phyloP scores from a whole-genome alignment of 2,797 vertebrate genomes.

The Graptemys geographica region DNA sequence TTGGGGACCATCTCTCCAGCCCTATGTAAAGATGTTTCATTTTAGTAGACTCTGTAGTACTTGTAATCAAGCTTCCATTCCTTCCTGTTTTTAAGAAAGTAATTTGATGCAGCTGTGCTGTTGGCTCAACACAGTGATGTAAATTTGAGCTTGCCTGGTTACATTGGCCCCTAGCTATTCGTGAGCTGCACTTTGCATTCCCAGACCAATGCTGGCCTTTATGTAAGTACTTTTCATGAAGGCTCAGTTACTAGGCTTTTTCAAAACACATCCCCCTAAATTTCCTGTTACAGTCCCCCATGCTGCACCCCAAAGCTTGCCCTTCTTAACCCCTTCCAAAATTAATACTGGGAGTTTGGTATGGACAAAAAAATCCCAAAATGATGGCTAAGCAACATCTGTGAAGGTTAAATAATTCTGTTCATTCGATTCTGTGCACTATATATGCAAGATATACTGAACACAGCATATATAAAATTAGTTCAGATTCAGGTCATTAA shows the following conservation, averaged over 20 bases:
- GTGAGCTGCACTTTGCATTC: conserved; percentile 22
- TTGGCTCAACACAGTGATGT: neutral
- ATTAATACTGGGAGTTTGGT: neutral
- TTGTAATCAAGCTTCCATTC: conserved; percentile 60
- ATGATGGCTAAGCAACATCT: neutral
- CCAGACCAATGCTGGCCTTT: neutral
- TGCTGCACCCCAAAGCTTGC: neutral
- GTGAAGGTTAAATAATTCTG: neutral
- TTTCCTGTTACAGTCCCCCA: neutral
- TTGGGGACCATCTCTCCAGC: conserved; percentile 1
- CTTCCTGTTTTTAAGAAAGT: conserved; percentile 54
- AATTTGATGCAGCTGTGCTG: conserved; percentile 70
- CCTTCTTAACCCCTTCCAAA: neutral
- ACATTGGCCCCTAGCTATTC: conserved; percentile 38
- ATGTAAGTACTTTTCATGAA: neutral
- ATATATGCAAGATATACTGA: neutral
- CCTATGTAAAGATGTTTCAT: conserved; percentile 43
- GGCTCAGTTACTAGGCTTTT: neutral
- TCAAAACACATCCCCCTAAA: neutral
- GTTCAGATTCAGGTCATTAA: neutral
- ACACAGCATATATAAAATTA: neutral
- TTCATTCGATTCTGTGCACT: neutral
- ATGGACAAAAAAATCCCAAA: neutral
- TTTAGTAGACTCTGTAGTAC: conserved; percentile 11
- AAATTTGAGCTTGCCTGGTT: conserved; percentile 42